Percentiles rank a stretch among this genome's conserved stretches.
These are phyloP conservation scores for Sylvicapra grimmia DNA, from an alignment of 2,113 vertebrate species.

Conservation along the genomic window DNA sequence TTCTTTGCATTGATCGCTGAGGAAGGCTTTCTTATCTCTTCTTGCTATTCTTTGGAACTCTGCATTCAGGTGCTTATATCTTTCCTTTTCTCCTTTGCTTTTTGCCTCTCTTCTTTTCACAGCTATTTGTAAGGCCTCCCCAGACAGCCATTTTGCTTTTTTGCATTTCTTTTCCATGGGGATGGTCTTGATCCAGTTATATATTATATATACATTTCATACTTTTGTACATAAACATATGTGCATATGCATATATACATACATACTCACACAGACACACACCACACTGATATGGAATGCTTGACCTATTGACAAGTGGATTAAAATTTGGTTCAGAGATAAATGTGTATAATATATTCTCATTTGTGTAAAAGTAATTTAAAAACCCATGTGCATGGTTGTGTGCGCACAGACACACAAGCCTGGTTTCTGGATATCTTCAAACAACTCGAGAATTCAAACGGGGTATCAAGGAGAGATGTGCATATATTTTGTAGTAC, in stretches of 20 bases:
- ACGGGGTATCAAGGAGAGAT: background rate
- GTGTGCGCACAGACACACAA: rapidly evolving
- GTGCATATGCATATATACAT: rapidly evolving
- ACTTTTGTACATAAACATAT: rapidly evolving
- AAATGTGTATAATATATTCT: rapidly evolving
- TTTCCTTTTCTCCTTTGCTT: too few relatives aligned
- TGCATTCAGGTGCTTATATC: too few relatives aligned
- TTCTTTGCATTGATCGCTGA: too few relatives aligned
- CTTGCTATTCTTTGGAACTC: too few relatives aligned
- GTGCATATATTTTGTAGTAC: rapidly evolving
- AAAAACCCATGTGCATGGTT: rapidly evolving
- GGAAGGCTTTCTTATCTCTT: too few relatives aligned
- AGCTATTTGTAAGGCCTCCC: too few relatives aligned
- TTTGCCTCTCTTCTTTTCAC: too few relatives aligned
- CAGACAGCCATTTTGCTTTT: too few relatives aligned
- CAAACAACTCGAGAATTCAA: background rate
- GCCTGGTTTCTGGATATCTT: rapidly evolving
- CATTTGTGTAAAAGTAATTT: background rate
- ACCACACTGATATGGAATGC: rapidly evolving
- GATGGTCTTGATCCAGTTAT: too few relatives aligned
- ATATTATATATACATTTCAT: background rate
- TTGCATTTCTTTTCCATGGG: too few relatives aligned
- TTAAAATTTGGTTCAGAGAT: background rate
- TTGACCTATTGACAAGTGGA: background rate
- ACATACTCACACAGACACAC: rapidly evolving